Percentiles rank a stretch among this genome's conserved stretches.
phyloP scores from a whole-genome alignment of 2,797 vertebrate genomes.

The Chelon labrosus region DNA sequence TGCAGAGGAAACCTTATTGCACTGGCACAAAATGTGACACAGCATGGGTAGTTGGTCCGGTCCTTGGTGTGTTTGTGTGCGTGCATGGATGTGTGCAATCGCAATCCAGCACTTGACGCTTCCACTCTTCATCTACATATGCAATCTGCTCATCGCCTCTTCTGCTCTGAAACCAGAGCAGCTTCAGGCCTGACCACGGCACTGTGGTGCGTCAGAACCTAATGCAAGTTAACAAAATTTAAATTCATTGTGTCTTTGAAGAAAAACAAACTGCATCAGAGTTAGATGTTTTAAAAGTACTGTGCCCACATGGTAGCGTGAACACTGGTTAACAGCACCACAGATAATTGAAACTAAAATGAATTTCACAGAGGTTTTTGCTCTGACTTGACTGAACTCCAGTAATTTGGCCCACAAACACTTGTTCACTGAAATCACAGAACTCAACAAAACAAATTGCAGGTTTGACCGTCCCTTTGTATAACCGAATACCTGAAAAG shows the following conservation, averaged over 20 bases:
- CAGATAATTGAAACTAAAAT: background rate
- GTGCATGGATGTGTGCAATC: conserved; percentile 8
- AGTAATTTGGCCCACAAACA: conserved; percentile 15
- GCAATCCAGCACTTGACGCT: conserved; percentile 49
- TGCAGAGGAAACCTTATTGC: conserved; percentile 65
- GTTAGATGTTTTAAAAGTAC: background rate
- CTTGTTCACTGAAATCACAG: conserved; percentile 9
- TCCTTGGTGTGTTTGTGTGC: conserved; percentile 29
- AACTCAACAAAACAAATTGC: conserved; percentile 22
- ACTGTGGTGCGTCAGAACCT: conserved; percentile 19
- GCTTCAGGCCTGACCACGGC: conserved; percentile 12
- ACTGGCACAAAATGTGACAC: conserved; percentile 68
- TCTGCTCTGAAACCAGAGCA: conserved; percentile 26
- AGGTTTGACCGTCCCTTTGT: conserved; percentile 30
- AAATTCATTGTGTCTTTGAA: conserved; percentile 27
- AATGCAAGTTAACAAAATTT: background rate
- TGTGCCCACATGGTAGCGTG: background rate
- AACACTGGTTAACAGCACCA: background rate
- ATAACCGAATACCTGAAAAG: conserved; percentile 6
- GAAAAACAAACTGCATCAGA: conserved; percentile 27
- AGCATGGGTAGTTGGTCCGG: conserved; percentile 43
- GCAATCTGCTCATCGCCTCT: conserved; percentile 21
- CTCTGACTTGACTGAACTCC: background rate
- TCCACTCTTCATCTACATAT: conserved; percentile 34
- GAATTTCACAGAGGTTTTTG: background rate